Evolutionary conservation across 2,888 invertebrate species (phyloP).

Genomic region (Meganola albula): DNA sequence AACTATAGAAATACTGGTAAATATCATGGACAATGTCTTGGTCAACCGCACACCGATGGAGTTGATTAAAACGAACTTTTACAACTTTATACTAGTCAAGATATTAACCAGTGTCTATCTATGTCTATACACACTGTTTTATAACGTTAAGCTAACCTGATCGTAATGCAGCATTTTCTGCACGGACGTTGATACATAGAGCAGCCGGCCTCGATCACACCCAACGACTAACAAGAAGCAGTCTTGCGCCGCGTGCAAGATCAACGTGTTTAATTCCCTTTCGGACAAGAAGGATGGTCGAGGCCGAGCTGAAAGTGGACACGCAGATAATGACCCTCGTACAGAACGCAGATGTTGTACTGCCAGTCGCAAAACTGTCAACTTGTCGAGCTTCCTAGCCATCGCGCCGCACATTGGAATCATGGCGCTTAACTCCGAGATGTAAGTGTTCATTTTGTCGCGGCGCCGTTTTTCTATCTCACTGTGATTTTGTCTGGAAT

Average conservation of each 20-base stretch:
- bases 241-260: constrained; percentile 89
- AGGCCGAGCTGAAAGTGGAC: constrained; percentile 84
- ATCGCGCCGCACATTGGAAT: constrained; percentile 96
- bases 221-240: constrained; percentile 95
- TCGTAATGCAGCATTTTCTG: constrained; percentile 88
- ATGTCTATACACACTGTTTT: too few relatives aligned
- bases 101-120: too few relatives aligned
- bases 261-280: constrained; percentile 90
- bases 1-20: too few relatives aligned
- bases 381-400: constrained; percentile 94
- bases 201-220: constrained; percentile 92
- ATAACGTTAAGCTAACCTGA: too few relatives aligned
- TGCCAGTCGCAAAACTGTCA: constrained; percentile 93
- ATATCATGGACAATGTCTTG: too few relatives aligned
- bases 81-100: too few relatives aligned
- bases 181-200: constrained; percentile 94
- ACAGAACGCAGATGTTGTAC: constrained; percentile 93
- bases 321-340: constrained; percentile 65
- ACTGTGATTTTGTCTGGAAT: constrained; percentile 92
- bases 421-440: constrained; percentile 91
- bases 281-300: constrained; percentile 90
- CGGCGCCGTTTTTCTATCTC: constrained; percentile 96
- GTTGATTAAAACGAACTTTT: too few relatives aligned
- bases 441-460: constrained; percentile 98
- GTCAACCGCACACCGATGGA: too few relatives aligned